Percentiles rank a stretch among this genome's conserved stretches.
Conservation (phyloP, 2,797 vertebrate species). For the Yasuhikotakia modesta region DNA sequence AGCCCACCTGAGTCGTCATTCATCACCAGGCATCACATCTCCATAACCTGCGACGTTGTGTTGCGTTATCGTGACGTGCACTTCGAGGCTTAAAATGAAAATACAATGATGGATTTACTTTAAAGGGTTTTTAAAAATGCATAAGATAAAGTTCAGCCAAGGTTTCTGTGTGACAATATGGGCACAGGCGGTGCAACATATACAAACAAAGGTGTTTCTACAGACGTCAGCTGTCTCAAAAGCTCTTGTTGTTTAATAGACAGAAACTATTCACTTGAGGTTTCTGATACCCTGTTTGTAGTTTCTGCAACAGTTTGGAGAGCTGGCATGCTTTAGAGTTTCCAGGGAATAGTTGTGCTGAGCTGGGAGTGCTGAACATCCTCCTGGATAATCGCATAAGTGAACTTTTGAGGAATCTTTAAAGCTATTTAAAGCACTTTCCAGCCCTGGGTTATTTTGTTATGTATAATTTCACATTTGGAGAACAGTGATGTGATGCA, state of each 20-base stretch:
- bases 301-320: neutral
- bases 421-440: neutral
- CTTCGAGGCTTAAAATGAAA: too few species aligned
- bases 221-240: too few species aligned
- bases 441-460: neutral
- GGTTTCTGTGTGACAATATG: too few species aligned
- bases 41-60: neutral
- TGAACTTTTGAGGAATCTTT: neutral
- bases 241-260: too few species aligned
- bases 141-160: too few species aligned
- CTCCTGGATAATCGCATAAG: neutral
- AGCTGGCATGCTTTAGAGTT: conserved; percentile 15
- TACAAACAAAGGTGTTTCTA: too few species aligned
- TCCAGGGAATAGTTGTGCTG: neutral
- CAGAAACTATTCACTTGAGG: neutral
- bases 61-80: neutral
- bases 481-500: neutral
- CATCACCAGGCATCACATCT: neutral
- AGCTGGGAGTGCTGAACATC: neutral
- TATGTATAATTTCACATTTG: neutral
- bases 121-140: too few species aligned
- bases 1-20: neutral
- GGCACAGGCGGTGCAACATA: too few species aligned
- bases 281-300: neutral
- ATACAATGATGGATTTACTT: too few species aligned